These are phyloP conservation scores for Grantiella picta DNA, from an alignment of 2,113 vertebrate genomes.

Conservation along the genomic window DNA sequence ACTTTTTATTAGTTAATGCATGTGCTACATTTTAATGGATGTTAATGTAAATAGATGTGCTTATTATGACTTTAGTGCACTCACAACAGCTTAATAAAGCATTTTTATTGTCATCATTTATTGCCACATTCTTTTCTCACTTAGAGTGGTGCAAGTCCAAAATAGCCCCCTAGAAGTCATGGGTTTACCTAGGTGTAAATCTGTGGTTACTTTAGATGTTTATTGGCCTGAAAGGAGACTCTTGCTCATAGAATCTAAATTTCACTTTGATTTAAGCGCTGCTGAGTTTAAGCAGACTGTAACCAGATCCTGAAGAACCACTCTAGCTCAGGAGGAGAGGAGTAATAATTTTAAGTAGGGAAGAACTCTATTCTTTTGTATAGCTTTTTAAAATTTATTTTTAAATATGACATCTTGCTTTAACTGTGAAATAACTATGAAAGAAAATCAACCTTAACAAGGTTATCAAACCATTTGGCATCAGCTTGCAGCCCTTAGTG, in stretches of 20 bases:
- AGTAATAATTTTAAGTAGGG: not conserved
- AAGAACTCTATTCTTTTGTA: not conserved
- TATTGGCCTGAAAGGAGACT: conserved; percentile 32
- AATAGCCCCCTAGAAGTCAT: conserved; percentile 28
- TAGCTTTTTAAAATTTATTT: not conserved
- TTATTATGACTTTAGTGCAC: conserved; percentile 49
- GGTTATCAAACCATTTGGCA: not conserved
- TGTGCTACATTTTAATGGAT: conserved; percentile 31
- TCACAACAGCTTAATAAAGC: conserved; percentile 41
- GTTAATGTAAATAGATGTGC: conserved; percentile 55
- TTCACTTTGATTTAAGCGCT: conserved; percentile 40
- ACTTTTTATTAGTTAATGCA: conserved; percentile 33
- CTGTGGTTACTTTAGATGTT: conserved; percentile 51
- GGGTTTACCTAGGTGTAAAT: conserved; percentile 56
- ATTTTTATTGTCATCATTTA: conserved; percentile 63
- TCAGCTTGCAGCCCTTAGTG: not conserved
- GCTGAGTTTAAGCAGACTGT: conserved; percentile 23
- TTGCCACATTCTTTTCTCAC: conserved; percentile 49
- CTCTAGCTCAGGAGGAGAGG: not conserved
- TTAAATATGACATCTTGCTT: not conserved
- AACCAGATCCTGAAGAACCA: conserved; percentile 36
- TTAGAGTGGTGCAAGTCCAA: conserved; percentile 12
- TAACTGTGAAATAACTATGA: not conserved
- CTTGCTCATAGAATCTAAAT: conserved; percentile 24
- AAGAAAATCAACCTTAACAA: not conserved